Conservation (phyloP, 2,888 invertebrate genomes). For the Caenorhabditis doughertyi region DNA sequence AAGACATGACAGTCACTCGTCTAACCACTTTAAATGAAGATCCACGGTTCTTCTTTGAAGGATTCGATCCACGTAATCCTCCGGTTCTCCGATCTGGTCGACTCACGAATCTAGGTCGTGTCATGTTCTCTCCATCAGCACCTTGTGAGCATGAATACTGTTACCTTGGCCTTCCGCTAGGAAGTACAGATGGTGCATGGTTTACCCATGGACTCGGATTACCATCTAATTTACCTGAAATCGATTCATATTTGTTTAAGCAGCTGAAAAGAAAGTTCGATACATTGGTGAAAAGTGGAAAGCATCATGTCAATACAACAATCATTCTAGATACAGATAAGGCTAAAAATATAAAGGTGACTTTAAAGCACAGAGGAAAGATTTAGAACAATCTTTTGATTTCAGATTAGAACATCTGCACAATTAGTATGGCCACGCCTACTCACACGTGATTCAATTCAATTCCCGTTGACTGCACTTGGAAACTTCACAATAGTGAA, state of each 20-base stretch:
- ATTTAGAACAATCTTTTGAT: background rate
- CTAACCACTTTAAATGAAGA: conserved; percentile 87
- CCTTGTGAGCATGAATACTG: conserved; percentile 85
- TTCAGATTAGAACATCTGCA: conserved; percentile 87
- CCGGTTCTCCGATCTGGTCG: conserved; percentile 80
- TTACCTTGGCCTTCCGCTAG: conserved; percentile 87
- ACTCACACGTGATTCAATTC: conserved; percentile 84
- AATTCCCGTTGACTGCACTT: conserved; percentile 89
- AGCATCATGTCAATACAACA: conserved; percentile 86
- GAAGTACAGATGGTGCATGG: conserved; percentile 86
- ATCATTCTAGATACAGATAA: conserved; percentile 89
- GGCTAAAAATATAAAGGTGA: conserved; percentile 85
- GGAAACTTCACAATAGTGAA: conserved; percentile 87
- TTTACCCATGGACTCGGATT: conserved; percentile 87
- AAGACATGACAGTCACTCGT: conserved; percentile 88
- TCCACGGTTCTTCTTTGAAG: conserved; percentile 85
- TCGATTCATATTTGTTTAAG: conserved; percentile 87
- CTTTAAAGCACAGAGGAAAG: background rate
- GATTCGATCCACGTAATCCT: conserved; percentile 82
- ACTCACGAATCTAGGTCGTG: conserved; percentile 83
- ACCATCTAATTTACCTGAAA: conserved; percentile 87
- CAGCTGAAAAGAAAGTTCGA: conserved; percentile 86
- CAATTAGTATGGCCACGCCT: conserved; percentile 87
- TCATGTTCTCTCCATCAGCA: conserved; percentile 67
- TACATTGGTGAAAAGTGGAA: conserved; percentile 77